A percentile compares a stretch with the other conserved stretches of the same genome.
Evolutionary conservation across 2,797 vertebrate species (phyloP).

Genomic region (Hozukius guyotensis): DNA sequence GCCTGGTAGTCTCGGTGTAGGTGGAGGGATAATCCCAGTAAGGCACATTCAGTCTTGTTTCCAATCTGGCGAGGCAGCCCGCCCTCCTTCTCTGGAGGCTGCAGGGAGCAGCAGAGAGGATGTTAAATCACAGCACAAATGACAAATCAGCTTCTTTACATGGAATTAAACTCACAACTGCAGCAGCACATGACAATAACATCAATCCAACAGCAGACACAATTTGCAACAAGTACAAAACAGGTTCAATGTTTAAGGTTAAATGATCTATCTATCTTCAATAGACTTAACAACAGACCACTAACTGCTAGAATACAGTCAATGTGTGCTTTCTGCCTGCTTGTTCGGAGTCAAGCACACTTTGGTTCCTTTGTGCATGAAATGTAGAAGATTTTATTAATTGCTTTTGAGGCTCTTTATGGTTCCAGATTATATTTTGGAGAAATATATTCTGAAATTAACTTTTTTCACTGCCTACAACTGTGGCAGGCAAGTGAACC

Average conservation of each 20-base stretch:
- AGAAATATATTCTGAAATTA: too few relatives aligned
- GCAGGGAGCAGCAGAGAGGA: constrained; percentile 24
- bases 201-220: not conserved
- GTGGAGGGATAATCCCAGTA: constrained; percentile 90
- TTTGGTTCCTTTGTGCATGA: too few relatives aligned
- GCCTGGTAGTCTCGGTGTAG: constrained; percentile 91
- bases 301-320: not conserved
- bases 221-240: not conserved
- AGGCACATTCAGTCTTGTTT: constrained; percentile 98
- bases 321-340: not conserved
- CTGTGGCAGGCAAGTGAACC: too few relatives aligned
- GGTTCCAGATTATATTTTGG: too few relatives aligned
- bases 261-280: not conserved
- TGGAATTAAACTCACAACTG: not conserved
- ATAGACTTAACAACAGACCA: not conserved
- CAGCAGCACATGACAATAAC: not conserved
- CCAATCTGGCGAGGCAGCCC: constrained; percentile 95
- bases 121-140: not conserved
- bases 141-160: not conserved
- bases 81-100: constrained; percentile 94
- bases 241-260: not conserved
- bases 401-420: too few relatives aligned
- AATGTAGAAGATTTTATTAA: too few relatives aligned
- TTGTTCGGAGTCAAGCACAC: not conserved
- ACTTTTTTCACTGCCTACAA: too few relatives aligned